Evolutionary conservation across 2,797 vertebrate genomes (phyloP), one percentile per base, ranked within the genome.

Genomic region (Sciurus vulgaris): DNA sequence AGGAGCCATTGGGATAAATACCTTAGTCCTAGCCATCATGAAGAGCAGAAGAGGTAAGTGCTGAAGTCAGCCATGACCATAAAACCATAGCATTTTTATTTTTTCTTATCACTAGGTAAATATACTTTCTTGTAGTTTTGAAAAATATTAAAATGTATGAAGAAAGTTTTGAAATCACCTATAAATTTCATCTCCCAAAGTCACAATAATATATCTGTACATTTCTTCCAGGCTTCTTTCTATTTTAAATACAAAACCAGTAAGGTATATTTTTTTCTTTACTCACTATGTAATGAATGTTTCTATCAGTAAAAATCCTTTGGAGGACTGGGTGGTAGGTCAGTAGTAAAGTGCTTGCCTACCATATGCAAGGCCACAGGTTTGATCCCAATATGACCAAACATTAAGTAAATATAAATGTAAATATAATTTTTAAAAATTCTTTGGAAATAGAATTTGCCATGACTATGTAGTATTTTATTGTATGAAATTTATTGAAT

Each of bases 131-230:
- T 77, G 26, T 47, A 41, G 56, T 49, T 95, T 92, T 49, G 41
- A n/a, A 89, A 92, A 95, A 54, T 24, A 38, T n/a, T 61, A 63
- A 84, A 78, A 47, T 41, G 35, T 41, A 86, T 51, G 38, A 79
- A 91, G 35, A 51, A 56, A 38, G 4, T 86, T 44, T 93, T 73
- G 26, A 54, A 59, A 38, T 47, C 4, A 33, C 41, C 49, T 86
- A n/a, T 41, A 22, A 65, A 74, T 61, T 70, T 79, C 12, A 84
- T 41, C 28, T 70, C 54, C 12, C 11, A 49, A 90, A 90, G 30
- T 81, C 67, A 81, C n/a, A 14, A 49, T 76, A 30, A 65, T 54
- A 77, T 0, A 24, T 30, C 22, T 47, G 3, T 78, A 3, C 8
- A 26, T 78, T 94, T 79, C 41, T 86, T 72, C 24, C 69, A 70